Evolutionary conservation across 2,113 vertebrate species (phyloP), one percentile per base, ranked within the genome.

Genomic region (Boleophthalmus pectinirostris): DNA sequence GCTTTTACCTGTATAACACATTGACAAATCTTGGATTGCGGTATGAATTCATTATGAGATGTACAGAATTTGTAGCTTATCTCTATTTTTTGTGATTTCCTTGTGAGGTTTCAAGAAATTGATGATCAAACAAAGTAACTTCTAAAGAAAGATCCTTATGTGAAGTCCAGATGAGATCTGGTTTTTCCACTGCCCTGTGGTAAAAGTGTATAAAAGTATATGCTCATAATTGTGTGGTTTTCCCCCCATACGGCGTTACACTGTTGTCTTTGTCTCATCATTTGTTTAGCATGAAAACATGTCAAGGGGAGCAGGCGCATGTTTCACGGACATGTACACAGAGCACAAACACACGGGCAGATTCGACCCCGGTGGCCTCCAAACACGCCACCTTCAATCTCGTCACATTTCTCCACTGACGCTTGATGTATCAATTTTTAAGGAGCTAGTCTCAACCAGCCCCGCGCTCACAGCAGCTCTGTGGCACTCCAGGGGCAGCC

Each of bases 351-450:
- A 88, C 83, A 66, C 68, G 56, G 24, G 68, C 73, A 79, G 84
- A 86, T 49, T 72, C 65, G 53, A 90, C 88, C 80, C 79, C 24
- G 57, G 81, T 85, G 90, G 85, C 84, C 54, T 33, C 77, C 54
- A 84, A 88, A 78, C 53, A 83, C 56, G 82, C 88, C 91, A 88
- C 68, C 74, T 88, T 79, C 80, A 78, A 90, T 92, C 87, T 85
- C 25, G 69, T 91, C 89, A 89, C 79, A 83, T 88, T 85, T 87
- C 82, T 89, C 79, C 89, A 84, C 87, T 84, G 89, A 89, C 49
- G 82, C 85, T 88, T 90, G 88, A 92, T 87, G 82, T 89, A 90
- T 92, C 88, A 92, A 92, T 92, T 90, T 92, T 92, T 92, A 92
- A 91, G 87, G 75, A 87, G 85, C 83, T 81, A 77, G 79, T 83